These are phyloP conservation scores for Aphelinus certus DNA, from an alignment of 1,140 invertebrate species.

Conservation along the genomic window DNA sequence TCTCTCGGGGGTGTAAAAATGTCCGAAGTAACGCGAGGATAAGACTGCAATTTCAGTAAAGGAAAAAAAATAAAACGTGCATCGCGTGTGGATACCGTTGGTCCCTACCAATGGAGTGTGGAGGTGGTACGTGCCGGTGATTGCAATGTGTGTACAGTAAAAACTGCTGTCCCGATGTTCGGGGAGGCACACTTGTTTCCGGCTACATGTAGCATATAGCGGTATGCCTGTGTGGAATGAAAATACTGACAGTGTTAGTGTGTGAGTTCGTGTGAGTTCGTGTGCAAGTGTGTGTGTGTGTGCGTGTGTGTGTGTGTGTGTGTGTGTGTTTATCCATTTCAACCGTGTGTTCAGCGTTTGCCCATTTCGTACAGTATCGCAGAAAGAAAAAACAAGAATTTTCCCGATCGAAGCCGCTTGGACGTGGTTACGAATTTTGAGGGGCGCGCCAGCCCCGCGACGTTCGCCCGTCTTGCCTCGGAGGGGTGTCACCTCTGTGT, in stretches of 20 bases:
- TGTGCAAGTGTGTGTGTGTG: slow-evolving; percentile 46
- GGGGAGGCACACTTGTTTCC: slow-evolving; percentile 48
- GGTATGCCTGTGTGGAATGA: slow-evolving; percentile 50
- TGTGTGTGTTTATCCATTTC: slow-evolving; percentile 20
- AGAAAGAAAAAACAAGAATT: slow-evolving; percentile 60
- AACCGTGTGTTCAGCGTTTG: slow-evolving; percentile 28
- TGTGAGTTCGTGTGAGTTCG: slow-evolving; percentile 22
- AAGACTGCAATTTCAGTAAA: not conserved
- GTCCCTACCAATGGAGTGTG: slow-evolving; percentile 47
- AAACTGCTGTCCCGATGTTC: slow-evolving; percentile 43
- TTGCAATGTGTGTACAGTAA: slow-evolving; percentile 52
- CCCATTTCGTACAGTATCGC: not conserved
- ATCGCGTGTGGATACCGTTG: slow-evolving; percentile 34
- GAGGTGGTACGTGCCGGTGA: slow-evolving; percentile 49
- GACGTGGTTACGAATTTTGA: slow-evolving; percentile 22
- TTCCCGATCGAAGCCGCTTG: slow-evolving; percentile 52
- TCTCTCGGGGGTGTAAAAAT: not conserved
- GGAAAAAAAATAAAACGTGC: not conserved
- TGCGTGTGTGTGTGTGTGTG: slow-evolving; percentile 53
- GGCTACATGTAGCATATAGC: slow-evolving; percentile 56
- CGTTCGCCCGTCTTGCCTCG: slow-evolving; percentile 32
- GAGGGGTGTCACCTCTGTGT: no score
- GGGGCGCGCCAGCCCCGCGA: slow-evolving; percentile 33
- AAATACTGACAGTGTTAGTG: no score
- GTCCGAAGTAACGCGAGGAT: not conserved